A percentile compares a stretch with the other conserved stretches of the same genome.
Conservation (phyloP, 2,797 vertebrate genomes). For the Botia kubotai region DNA sequence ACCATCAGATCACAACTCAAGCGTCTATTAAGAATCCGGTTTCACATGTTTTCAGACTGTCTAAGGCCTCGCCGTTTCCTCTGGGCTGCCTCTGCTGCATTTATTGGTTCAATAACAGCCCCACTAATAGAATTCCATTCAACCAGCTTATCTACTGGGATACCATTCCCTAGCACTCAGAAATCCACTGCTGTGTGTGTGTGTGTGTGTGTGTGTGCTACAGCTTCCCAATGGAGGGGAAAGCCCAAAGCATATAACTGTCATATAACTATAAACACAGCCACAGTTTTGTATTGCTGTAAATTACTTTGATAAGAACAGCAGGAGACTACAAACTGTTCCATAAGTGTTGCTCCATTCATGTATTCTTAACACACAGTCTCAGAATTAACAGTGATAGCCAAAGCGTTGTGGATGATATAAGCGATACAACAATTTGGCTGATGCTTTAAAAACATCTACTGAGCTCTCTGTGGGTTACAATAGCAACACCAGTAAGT, state of each 20-base stretch:
- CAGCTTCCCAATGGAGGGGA: neutral
- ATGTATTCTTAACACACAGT: neutral
- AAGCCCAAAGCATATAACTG: neutral
- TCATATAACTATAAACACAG: neutral
- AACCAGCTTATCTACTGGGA: neutral
- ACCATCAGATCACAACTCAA: neutral
- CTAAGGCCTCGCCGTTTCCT: neutral
- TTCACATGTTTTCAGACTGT: neutral
- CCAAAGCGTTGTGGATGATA: too few relatives aligned
- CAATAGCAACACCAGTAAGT: too few relatives aligned
- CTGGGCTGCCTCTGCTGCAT: neutral
- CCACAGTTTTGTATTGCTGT: neutral
- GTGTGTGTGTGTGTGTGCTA: neutral
- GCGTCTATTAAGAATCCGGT: neutral
- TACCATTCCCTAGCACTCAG: neutral
- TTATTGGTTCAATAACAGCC: neutral
- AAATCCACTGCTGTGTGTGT: conserved; percentile 10
- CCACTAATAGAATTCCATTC: conserved; percentile 5
- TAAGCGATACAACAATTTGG: too few relatives aligned
- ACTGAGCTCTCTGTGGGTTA: too few relatives aligned
- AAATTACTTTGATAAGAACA: neutral
- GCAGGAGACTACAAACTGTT: neutral
- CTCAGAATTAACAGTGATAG: too few relatives aligned
- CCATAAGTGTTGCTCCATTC: neutral
- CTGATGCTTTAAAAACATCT: too few relatives aligned